Evolutionary conservation across 2,888 invertebrate genomes (phyloP).

Genomic region (Cetonia aurata): DNA sequence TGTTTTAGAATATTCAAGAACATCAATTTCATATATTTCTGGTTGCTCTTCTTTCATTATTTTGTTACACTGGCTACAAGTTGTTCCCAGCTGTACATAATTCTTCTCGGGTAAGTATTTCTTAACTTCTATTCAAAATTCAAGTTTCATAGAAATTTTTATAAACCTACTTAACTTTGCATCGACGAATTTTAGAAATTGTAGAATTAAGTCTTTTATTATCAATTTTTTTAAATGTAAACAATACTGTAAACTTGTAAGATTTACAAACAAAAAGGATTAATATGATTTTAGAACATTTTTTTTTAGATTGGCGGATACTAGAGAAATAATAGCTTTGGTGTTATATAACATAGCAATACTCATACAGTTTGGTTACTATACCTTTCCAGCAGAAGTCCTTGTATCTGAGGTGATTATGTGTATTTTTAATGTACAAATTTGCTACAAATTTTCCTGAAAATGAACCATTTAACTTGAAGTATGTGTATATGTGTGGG

Average conservation of each 20-base stretch:
- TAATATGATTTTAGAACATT: no score
- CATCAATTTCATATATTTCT: conserved; percentile 13
- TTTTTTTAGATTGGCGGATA: background rate
- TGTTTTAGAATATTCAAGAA: conserved; percentile 17
- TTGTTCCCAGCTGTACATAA: conserved; percentile 16
- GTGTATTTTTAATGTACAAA: background rate
- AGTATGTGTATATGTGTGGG: no score
- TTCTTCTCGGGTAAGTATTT: conserved; percentile 10
- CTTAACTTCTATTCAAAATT: background rate
- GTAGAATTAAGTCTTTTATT: no score
- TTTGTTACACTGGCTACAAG: conserved; percentile 30
- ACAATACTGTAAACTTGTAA: no score
- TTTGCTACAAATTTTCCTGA: background rate
- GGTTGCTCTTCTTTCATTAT: conserved; percentile 31
- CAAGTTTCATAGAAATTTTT: background rate
- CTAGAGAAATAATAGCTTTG: conserved; percentile 2
- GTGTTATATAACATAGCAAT: conserved; percentile 17
- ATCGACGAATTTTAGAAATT: no score
- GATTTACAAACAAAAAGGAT: no score
- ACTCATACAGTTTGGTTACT: conserved; percentile 15
- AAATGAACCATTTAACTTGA: background rate
- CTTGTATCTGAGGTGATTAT: conserved; percentile 19
- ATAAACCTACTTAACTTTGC: background rate
- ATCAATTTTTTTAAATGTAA: no score
- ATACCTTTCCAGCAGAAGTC: conserved; percentile 29